Percentiles rank a stretch among this genome's conserved stretches.
Conservation (phyloP, 2,797 vertebrate species). For the Agapornis canus region DNA sequence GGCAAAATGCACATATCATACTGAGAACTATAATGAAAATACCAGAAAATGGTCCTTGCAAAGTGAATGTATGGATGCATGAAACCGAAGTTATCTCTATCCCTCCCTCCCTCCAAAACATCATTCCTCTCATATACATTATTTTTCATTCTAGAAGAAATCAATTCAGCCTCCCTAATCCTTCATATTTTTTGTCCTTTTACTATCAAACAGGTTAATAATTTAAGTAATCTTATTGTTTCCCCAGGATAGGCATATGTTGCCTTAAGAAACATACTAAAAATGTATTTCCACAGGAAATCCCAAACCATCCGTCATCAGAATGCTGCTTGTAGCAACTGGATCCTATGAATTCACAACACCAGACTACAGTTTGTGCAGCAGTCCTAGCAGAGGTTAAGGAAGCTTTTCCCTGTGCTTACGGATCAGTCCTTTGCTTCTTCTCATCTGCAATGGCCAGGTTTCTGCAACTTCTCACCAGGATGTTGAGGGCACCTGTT, state of each 20-base stretch:
- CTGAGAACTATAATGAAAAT: not conserved
- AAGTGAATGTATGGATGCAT: not conserved
- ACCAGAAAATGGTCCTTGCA: not conserved
- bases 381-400: not conserved
- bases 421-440: constrained; percentile 94
- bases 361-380: rapidly evolving
- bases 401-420: constrained; percentile 63
- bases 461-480: constrained; percentile 93
- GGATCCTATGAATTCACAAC: not conserved
- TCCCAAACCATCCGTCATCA: not conserved
- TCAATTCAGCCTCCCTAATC: not conserved
- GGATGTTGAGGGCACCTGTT: constrained; percentile 91
- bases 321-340: not conserved
- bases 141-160: not conserved
- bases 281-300: not conserved
- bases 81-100: not conserved
- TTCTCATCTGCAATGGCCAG: constrained; percentile 92
- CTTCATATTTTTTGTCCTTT: not conserved
- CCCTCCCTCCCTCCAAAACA: not conserved
- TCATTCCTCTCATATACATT: not conserved
- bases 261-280: not conserved
- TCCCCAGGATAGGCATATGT: rapidly evolving
- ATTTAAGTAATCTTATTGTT: not conserved
- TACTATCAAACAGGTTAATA: not conserved
- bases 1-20: not conserved